Conservation (phyloP, 2,113 vertebrate species). For the Lates calcarifer region DNA sequence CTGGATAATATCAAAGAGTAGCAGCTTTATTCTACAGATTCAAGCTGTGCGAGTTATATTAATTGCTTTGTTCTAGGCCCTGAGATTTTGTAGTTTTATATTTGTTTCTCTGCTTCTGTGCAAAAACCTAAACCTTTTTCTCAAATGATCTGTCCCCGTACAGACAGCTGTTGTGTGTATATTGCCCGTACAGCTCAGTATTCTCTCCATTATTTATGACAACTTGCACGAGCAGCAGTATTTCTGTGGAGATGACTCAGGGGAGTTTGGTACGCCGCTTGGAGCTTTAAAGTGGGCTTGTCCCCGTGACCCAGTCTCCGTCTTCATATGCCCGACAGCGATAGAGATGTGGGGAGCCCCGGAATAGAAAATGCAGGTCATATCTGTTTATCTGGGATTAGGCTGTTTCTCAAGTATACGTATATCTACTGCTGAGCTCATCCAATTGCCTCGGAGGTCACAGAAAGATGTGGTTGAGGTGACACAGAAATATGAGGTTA, state of each 20-base stretch:
- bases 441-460: conserved; percentile 30
- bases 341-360: background rate
- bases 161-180: background rate
- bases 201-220: conserved; percentile 65
- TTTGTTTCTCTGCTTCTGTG: conserved; percentile 15
- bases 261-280: conserved; percentile 5
- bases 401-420: conserved; percentile 4
- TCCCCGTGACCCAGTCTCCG: conserved; percentile 58
- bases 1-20: conserved; percentile 9
- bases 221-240: conserved; percentile 25
- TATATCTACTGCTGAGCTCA: conserved; percentile 5
- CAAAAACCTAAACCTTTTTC: conserved; percentile 4
- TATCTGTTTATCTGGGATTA: conserved; percentile 46
- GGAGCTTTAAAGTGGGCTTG: conserved; percentile 35
- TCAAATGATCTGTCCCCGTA: background rate
- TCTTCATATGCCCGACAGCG: conserved; percentile 43
- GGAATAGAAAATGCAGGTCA: conserved; percentile 43
- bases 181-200: conserved; percentile 37
- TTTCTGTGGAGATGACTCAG: conserved; percentile 19
- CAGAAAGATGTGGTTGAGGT: conserved; percentile 10
- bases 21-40: conserved; percentile 13
- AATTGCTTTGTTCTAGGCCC: conserved; percentile 15
- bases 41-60: conserved; percentile 1
- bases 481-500: conserved; percentile 30
- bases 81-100: background rate